phyloP scores from a whole-genome alignment of 2,113 vertebrate species.

The Corythornis cristatus region DNA sequence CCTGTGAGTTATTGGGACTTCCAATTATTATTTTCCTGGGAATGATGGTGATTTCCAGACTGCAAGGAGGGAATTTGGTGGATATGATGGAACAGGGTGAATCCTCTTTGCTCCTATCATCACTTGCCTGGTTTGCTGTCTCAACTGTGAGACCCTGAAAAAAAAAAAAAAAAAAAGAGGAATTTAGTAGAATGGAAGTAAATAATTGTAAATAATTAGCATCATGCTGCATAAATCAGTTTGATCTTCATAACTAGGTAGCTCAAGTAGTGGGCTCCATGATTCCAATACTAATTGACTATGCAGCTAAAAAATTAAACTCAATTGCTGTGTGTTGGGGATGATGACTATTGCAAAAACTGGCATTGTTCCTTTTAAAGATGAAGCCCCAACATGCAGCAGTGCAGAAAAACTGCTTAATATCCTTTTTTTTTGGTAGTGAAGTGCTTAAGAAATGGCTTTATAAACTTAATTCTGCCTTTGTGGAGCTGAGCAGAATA shows the following conservation, averaged over 20 bases:
- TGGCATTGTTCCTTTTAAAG: conserved; percentile 44
- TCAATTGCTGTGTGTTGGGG: background rate
- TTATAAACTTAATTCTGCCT: conserved; percentile 35
- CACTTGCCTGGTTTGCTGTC: background rate
- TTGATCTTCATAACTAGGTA: background rate
- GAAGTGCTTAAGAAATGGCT: background rate
- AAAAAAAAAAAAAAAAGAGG: background rate
- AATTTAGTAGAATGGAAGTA: background rate
- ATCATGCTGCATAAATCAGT: conserved; percentile 33
- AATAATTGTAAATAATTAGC: background rate
- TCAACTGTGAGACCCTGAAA: background rate
- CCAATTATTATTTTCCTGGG: no score
- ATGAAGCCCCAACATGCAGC: conserved; percentile 12
- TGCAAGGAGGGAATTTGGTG: background rate
- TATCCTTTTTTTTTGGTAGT: background rate
- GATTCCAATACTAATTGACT: conserved; percentile 42
- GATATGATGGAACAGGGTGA: no score
- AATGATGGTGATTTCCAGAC: background rate
- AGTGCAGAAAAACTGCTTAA: conserved; percentile 39
- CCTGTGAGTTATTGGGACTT: background rate
- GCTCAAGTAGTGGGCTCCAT: background rate
- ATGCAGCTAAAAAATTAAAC: conserved; percentile 45
- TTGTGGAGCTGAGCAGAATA: conserved; percentile 4
- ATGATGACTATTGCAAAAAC: conserved; percentile 25
- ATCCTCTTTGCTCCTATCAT: background rate